These are phyloP conservation scores for Amphibalanus amphitrite DNA, from an alignment of 1,140 invertebrate species.

Conservation along the genomic window DNA sequence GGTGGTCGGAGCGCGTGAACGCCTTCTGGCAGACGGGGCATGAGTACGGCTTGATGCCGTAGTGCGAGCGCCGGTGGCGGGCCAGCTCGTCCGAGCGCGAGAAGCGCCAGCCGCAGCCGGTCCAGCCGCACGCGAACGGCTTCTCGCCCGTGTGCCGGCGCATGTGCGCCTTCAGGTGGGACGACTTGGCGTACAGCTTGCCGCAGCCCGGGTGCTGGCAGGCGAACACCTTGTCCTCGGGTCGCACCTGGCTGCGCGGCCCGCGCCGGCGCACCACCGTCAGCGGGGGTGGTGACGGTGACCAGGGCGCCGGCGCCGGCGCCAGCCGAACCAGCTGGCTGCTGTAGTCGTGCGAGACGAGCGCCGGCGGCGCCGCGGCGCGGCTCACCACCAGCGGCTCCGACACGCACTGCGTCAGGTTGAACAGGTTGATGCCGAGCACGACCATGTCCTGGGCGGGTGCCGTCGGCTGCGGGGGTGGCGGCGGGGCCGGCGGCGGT, in stretches of 20 bases:
- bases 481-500: too few relatives aligned
- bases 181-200: constrained; percentile 75
- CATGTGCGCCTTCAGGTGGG: constrained; percentile 83
- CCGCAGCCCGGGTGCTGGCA: constrained; percentile 41
- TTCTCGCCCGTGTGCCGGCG: constrained; percentile 87
- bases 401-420: neutral
- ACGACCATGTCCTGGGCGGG: neutral
- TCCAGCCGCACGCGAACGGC: constrained; percentile 78
- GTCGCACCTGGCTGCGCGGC: constrained; percentile 20
- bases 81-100: constrained; percentile 84
- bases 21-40: constrained; percentile 65
- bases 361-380: too few relatives aligned
- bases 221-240: constrained; percentile 37
- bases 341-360: neutral
- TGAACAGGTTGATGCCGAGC: neutral
- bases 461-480: too few relatives aligned
- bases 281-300: constrained; percentile 10
- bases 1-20: constrained; percentile 77
- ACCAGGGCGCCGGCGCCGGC: neutral
- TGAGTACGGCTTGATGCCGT: constrained; percentile 67
- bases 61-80: constrained; percentile 59
- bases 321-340: constrained; percentile 7
- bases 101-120: constrained; percentile 83
- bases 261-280: constrained; percentile 8
- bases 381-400: neutral